These are phyloP conservation scores for Deilephila porcellus DNA, from an alignment of 2,888 invertebrate genomes.

Conservation along the genomic window DNA sequence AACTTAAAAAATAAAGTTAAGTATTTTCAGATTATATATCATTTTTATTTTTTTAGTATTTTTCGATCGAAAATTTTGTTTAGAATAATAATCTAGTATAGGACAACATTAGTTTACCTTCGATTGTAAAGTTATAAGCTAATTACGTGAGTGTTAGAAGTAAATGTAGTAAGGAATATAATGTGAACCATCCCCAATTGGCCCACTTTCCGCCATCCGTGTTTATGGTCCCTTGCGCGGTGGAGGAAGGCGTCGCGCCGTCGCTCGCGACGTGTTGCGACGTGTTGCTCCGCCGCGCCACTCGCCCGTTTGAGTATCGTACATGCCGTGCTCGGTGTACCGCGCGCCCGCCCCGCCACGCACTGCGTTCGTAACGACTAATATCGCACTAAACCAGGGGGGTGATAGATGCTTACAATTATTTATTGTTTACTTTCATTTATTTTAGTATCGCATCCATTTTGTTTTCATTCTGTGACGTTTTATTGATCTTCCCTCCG, in stretches of 20 bases:
- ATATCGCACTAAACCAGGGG: slow-evolving; percentile 20
- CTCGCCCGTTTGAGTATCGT: background rate
- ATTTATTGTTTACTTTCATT: slow-evolving; percentile 8
- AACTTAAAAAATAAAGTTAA: too few relatives aligned
- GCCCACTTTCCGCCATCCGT: slow-evolving; percentile 23
- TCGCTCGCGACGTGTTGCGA: background rate
- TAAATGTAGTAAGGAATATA: background rate
- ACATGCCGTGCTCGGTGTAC: slow-evolving; percentile 12
- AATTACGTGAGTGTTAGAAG: too few relatives aligned
- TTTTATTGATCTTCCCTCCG: slow-evolving; percentile 26
- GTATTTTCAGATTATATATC: too few relatives aligned
- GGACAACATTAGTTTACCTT: background rate
- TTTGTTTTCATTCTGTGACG: slow-evolving; percentile 26
- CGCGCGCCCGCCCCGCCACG: slow-evolving; percentile 8
- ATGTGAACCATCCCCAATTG: slow-evolving; percentile 20
- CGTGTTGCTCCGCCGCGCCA: background rate
- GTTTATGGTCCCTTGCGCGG: background rate
- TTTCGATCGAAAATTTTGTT: too few relatives aligned
- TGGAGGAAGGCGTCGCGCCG: background rate
- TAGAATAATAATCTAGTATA: too few relatives aligned
- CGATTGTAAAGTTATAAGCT: background rate
- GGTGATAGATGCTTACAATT: slow-evolving; percentile 24
- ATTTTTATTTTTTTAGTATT: too few relatives aligned
- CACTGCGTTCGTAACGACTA: slow-evolving; percentile 19
- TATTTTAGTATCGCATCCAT: slow-evolving; percentile 16